Conservation (phyloP, 2,797 vertebrate genomes). For the Sebastes variabilis region DNA sequence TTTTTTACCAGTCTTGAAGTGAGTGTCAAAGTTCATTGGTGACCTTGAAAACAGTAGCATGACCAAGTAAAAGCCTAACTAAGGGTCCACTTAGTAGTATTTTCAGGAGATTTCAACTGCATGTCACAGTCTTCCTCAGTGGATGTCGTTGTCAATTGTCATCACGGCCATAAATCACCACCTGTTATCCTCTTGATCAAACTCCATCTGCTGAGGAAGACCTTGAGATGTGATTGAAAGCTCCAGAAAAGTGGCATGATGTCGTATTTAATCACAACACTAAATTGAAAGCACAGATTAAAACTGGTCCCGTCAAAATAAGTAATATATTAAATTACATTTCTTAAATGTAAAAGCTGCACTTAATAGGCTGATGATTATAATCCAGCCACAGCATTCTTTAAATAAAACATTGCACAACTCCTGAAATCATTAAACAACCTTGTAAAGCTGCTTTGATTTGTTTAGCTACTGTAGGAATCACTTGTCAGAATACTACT, state of each 20-base stretch:
- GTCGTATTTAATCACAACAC: neutral
- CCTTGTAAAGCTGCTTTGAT: neutral
- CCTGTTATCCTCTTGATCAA: neutral
- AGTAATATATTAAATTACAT: neutral
- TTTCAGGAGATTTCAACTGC: neutral
- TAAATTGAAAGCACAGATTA: neutral
- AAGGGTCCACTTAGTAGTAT: neutral
- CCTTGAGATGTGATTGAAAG: neutral
- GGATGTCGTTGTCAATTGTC: neutral
- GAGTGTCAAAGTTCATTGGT: neutral
- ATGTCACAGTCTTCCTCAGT: neutral
- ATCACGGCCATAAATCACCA: neutral
- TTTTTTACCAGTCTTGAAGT: neutral
- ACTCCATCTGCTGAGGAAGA: neutral
- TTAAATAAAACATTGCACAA: neutral
- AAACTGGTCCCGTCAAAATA: neutral
- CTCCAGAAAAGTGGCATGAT: neutral
- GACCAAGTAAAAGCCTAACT: rapidly evolving
- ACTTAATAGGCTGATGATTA: neutral
- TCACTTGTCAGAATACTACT: neutral
- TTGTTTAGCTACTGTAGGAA: neutral
- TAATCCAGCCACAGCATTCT: neutral
- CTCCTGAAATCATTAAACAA: neutral
- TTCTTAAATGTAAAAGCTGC: neutral
- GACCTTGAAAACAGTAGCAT: neutral